A percentile compares a stretch with the other conserved stretches of the same genome.
phyloP scores from a whole-genome alignment of 2,113 vertebrate species.

The Campylomormyrus numenius region DNA sequence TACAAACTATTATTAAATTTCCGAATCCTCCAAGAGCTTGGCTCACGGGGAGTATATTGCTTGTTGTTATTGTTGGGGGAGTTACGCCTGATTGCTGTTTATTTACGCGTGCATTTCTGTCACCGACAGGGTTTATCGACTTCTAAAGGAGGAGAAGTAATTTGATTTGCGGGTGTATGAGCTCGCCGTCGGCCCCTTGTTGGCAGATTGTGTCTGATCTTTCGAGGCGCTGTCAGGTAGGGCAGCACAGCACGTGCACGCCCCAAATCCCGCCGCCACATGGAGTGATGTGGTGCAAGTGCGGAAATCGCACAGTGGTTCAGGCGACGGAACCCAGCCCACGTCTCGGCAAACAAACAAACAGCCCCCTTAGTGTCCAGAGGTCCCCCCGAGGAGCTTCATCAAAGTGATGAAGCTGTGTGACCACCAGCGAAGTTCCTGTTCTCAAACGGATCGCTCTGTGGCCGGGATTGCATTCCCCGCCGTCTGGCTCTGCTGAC shows the following conservation, averaged over 20 bases:
- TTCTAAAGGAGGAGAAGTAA: conserved; percentile 10
- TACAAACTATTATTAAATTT: conserved; percentile 10
- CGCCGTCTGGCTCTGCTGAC: background rate
- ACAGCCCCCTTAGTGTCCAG: background rate
- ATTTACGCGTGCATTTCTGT: conserved; percentile 8
- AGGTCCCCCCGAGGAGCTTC: background rate
- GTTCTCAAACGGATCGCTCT: background rate
- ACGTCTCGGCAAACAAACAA: background rate
- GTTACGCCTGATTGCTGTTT: conserved; percentile 20
- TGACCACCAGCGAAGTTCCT: background rate
- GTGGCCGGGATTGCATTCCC: background rate
- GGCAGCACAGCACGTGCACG: background rate
- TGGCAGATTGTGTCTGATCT: background rate
- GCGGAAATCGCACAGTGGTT: background rate
- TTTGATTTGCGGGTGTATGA: conserved; percentile 4
- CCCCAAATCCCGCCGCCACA: background rate
- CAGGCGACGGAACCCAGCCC: background rate
- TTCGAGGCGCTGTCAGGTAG: conserved; percentile 13
- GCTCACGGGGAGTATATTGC: conserved; percentile 1
- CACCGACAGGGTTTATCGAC: conserved; percentile 7
- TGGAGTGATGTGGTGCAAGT: background rate
- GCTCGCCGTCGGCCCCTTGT: background rate
- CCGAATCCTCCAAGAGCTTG: conserved; percentile 8
- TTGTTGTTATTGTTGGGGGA: conserved; percentile 18
- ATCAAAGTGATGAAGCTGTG: background rate